These are phyloP conservation scores for Drosophila falleni DNA, from an alignment of 2,888 invertebrate species.

Conservation along the genomic window DNA sequence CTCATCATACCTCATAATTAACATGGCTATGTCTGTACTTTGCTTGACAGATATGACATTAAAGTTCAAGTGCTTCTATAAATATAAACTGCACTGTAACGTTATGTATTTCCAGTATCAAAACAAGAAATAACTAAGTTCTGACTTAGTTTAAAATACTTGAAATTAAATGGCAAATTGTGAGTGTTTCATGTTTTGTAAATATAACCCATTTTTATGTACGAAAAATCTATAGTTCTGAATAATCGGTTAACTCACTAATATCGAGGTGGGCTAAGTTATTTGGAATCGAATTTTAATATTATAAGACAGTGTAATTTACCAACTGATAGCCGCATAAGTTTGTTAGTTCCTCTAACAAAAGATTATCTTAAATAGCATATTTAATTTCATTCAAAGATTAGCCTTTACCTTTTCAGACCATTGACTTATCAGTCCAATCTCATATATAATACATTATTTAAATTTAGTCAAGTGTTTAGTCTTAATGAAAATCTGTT, in stretches of 20 bases:
- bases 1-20: not conserved
- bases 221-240: not conserved
- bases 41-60: not conserved
- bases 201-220: not conserved
- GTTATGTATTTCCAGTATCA: not conserved
- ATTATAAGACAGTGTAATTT: too few species aligned
- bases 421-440: too few species aligned
- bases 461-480: not conserved
- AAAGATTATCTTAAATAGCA: too few species aligned
- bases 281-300: too few species aligned
- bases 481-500: not conserved
- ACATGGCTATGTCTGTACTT: not conserved
- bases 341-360: too few species aligned
- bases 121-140: not conserved
- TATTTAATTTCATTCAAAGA: not conserved
- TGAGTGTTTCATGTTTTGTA: not conserved
- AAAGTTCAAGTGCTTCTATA: slow-evolving; percentile 5
- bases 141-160: not conserved
- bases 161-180: not conserved
- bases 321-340: too few species aligned
- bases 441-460: not conserved
- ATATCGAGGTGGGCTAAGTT: too few species aligned
- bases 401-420: not conserved
- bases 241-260: not conserved
- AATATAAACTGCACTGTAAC: not conserved